Conservation (phyloP, 2,888 invertebrate genomes). For the Chaetogeoica ovagalla region DNA sequence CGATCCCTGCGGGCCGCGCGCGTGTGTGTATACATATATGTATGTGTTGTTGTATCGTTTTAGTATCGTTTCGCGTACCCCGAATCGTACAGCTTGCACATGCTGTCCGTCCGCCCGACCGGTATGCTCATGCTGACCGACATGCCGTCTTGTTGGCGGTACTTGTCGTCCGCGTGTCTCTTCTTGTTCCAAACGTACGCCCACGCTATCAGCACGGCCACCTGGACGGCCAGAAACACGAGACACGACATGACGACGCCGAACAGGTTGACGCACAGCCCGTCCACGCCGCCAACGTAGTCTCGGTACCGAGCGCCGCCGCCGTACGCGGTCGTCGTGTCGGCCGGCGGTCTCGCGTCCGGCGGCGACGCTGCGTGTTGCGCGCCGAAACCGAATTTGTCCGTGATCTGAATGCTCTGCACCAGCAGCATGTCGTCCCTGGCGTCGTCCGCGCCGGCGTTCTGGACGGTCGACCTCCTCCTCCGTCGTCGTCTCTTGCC, state of each 20-base stretch:
- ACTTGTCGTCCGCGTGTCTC: constrained; percentile 55
- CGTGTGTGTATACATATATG: too few relatives aligned
- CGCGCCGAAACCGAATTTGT: constrained; percentile 77
- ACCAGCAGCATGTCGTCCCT: constrained; percentile 84
- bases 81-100: constrained; percentile 86
- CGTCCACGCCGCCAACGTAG: constrained; percentile 54
- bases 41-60: too few relatives aligned
- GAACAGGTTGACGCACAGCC: constrained; percentile 73
- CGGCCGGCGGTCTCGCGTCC: constrained; percentile 30
- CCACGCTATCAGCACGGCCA: constrained; percentile 85
- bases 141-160: constrained; percentile 59
- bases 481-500: constrained; percentile 61
- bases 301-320: constrained; percentile 52
- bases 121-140: constrained; percentile 71
- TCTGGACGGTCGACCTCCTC: constrained; percentile 54
- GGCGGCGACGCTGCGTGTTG: constrained; percentile 30
- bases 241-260: constrained; percentile 84
- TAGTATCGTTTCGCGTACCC: constrained; percentile 75
- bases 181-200: constrained; percentile 82
- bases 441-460: constrained; percentile 58
- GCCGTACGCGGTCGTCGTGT: constrained; percentile 38
- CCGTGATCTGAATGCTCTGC: constrained; percentile 88
- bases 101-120: constrained; percentile 69
- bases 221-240: constrained; percentile 82
- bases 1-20: neutral